phyloP scores from a whole-genome alignment of 2,113 vertebrate genomes.

The Climacteris rufus region DNA sequence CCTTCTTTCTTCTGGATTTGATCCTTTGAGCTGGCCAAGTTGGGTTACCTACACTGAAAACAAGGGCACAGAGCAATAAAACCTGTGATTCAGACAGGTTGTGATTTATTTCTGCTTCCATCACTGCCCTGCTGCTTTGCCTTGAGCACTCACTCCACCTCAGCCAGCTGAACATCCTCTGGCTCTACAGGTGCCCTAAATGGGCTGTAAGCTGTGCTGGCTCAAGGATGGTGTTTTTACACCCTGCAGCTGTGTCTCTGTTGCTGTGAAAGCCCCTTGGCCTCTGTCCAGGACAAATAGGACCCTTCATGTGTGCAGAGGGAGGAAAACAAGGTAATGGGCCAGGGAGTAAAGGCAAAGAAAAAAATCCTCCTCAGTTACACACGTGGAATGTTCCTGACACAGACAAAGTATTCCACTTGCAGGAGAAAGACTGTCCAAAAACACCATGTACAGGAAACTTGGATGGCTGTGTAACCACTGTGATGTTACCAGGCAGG shows the following conservation, averaged over 20 bases:
- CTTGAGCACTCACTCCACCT: not conserved
- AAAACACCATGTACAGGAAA: not conserved
- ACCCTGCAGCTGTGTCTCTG: not conserved
- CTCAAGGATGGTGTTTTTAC: not conserved
- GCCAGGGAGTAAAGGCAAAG: not conserved
- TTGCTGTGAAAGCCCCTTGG: not conserved
- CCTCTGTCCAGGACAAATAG: not conserved
- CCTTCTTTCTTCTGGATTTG: not conserved
- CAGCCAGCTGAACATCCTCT: not conserved
- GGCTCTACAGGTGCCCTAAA: not conserved
- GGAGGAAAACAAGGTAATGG: not conserved
- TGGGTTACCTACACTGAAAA: not conserved
- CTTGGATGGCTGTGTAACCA: not conserved
- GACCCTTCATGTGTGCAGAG: not conserved
- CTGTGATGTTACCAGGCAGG: not conserved
- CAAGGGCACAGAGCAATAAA: not conserved
- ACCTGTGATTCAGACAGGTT: not conserved
- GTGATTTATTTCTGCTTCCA: not conserved
- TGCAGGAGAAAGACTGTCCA: not conserved
- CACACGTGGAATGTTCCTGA: not conserved
- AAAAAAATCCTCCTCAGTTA: not conserved
- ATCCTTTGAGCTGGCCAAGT: not conserved
- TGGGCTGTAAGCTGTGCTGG: not conserved
- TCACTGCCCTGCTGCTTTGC: not conserved
- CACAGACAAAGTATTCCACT: not conserved